A percentile compares a stretch with the other conserved stretches of the same genome.
These are phyloP conservation scores for Aphaenogaster ashmeadi DNA, from an alignment of 1,140 invertebrate species.

Conservation along the genomic window DNA sequence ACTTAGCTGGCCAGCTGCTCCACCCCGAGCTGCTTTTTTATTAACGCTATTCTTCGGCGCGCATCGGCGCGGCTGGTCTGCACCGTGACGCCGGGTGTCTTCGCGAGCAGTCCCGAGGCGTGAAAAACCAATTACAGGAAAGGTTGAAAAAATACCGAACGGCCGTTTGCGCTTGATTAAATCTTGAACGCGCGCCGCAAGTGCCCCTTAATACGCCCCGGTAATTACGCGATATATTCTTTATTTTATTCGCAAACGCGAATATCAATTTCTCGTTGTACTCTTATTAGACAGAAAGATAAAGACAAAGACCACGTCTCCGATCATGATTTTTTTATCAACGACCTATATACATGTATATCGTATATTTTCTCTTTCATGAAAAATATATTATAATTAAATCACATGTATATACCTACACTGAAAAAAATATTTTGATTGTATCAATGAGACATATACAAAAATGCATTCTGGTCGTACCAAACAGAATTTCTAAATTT, in stretches of 20 bases:
- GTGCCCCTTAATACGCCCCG: neutral
- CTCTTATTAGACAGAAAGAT: neutral
- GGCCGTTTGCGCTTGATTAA: constrained; percentile 34
- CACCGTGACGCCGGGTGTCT: constrained; percentile 39
- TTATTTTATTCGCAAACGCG: neutral
- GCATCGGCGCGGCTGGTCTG: neutral
- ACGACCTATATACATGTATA: neutral
- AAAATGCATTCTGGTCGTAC: too few species aligned
- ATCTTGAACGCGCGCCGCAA: neutral
- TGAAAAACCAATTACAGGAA: constrained; percentile 39
- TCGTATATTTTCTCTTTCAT: neutral
- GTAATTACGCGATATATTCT: neutral
- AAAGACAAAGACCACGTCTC: neutral
- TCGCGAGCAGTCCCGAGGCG: constrained; percentile 19
- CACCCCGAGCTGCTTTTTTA: constrained; percentile 43
- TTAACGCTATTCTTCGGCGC: constrained; percentile 22
- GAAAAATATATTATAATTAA: neutral
- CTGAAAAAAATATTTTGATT: too few species aligned
- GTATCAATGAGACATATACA: too few species aligned
- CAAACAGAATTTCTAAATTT: too few species aligned
- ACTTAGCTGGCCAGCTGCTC: constrained; percentile 73
- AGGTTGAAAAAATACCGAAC: constrained; percentile 22
- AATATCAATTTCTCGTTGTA: neutral
- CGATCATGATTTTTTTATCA: neutral
- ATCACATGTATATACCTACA: neutral